Conservation (phyloP, 2,888 invertebrate genomes). For the Acholoe squamosa region DNA sequence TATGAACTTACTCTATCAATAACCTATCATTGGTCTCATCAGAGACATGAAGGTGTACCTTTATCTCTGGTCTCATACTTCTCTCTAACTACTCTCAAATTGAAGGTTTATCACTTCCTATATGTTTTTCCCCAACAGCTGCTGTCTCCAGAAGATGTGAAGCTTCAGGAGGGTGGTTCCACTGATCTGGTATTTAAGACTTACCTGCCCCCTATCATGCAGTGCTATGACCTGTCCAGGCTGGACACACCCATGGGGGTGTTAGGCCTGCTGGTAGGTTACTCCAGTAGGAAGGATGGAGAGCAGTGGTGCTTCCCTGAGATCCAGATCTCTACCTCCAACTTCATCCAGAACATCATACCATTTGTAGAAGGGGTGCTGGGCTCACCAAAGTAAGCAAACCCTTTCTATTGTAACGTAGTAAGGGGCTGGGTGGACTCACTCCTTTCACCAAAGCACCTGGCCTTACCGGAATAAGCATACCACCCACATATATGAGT, state of each 20-base stretch:
- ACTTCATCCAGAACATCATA: background rate
- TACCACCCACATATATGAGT: too few species aligned
- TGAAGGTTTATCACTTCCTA: too few species aligned
- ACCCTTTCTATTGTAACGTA: too few species aligned
- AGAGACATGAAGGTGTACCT: too few species aligned
- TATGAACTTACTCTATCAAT: too few species aligned
- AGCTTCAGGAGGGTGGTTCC: background rate
- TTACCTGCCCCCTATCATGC: constrained; percentile 30
- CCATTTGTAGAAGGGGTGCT: background rate
- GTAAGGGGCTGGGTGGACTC: too few species aligned
- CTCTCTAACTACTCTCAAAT: too few species aligned
- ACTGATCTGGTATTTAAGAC: background rate
- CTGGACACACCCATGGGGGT: constrained; percentile 35
- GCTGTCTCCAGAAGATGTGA: background rate
- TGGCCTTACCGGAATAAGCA: too few species aligned
- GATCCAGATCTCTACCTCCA: constrained; percentile 30
- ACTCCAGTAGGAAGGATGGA: background rate
- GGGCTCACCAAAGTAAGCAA: constrained; percentile 6
- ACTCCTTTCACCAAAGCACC: too few species aligned
- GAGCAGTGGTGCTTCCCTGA: constrained; percentile 40
- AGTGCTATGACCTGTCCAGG: constrained; percentile 1
- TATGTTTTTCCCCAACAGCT: background rate
- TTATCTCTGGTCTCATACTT: too few species aligned
- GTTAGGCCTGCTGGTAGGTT: background rate
- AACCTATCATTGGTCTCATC: too few species aligned